Evolutionary conservation across 1,140 invertebrate species (phyloP), one percentile per base, ranked within the genome.

Genomic region (Venustaconcha ellipsiformis): DNA sequence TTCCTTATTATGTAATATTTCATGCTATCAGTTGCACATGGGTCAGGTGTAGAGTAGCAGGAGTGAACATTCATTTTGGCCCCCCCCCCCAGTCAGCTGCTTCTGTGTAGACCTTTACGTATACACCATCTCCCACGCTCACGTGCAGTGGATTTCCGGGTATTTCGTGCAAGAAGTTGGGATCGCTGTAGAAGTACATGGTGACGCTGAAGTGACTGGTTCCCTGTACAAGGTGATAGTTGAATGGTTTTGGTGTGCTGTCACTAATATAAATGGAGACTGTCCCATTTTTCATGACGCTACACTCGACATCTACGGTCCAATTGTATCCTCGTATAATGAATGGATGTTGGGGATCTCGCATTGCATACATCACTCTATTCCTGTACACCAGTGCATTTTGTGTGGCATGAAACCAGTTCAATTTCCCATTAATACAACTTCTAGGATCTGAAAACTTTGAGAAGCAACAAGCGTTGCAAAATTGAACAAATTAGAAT

Each of bases 41-140:
- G 64, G 11, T 23, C n/a, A 30, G 72, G 72, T 55, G 67, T 74
- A 6, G 72, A 60, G 64, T 74, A 74, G 30, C 72, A 74, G 3
- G 72, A 67, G 48, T 74, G 72, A 2, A 67, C 72, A 2, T 57
- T 37, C 72, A 74, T 74, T 60, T 60, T 74, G 11, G 67, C 65
- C 18, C 17, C 67, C 72, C 65, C 18, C 17, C 67, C 72, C 65
- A 74, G 65, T 74, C 72, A n/a, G 72, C 23, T 17, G 72, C 23
- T 11, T 37, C 37, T 1, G 72, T 74, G 23, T 23, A 74, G 0
- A 67, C 72, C 72, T 74, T 74, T 17, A 59, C 72, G n/a, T 74
- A 74, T 18, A 74, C 72, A 26, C 60, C 60, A 5, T 57, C 37
- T 8, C 72, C 72, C 11, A 74, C 72, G 0, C 23, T 20, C 2